Conservation (phyloP, 2,113 vertebrate species). For the Chlorodrepanis virens region DNA sequence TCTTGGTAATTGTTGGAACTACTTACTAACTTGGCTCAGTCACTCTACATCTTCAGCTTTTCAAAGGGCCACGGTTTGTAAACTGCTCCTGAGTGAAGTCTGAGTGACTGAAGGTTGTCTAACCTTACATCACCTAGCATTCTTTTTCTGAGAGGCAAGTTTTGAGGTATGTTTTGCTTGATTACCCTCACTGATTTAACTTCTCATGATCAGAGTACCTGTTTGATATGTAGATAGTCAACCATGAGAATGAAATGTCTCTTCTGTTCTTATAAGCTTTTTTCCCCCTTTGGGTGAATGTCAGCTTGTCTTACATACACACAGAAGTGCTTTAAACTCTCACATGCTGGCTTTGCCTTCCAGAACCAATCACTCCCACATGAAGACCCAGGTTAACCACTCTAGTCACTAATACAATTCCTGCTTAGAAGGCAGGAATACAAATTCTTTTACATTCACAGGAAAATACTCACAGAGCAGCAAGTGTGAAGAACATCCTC, state of each 20-base stretch:
- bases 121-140: not conserved
- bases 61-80: not conserved
- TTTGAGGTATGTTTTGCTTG: not conserved
- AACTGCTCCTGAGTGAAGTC: not conserved
- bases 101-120: not conserved
- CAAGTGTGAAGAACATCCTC: not conserved
- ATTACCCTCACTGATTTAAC: not conserved
- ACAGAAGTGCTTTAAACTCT: not conserved
- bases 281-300: not conserved
- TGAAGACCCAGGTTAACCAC: not conserved
- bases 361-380: not conserved
- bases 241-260: not conserved
- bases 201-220: not conserved
- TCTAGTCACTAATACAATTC: not conserved
- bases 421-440: not conserved
- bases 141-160: not conserved
- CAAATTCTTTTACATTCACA: not conserved
- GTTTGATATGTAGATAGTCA: not conserved
- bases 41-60: not conserved
- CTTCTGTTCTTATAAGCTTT: not conserved
- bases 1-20: not conserved
- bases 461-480: not conserved
- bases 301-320: not conserved
- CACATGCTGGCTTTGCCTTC: not conserved
- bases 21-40: not conserved